Conservation (phyloP, 2,888 invertebrate species). For the Drosophila vallismaia region DNA sequence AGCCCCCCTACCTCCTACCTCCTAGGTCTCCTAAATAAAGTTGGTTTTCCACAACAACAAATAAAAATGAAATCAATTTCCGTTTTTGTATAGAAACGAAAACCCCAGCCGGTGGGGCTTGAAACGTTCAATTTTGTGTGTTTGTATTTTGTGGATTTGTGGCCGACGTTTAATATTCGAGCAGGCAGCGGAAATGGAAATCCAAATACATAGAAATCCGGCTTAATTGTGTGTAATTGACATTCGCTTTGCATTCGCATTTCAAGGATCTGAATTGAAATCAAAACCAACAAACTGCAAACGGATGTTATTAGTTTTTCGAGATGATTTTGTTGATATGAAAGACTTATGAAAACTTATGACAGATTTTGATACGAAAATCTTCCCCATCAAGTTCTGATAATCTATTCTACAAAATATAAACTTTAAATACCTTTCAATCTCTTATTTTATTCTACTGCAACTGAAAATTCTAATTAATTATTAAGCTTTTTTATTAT, state of each 20-base stretch:
- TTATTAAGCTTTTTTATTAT: conserved; percentile 6
- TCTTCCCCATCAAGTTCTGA: no score
- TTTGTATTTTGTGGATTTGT: conserved; percentile 42
- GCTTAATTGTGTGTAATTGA: conserved; percentile 74
- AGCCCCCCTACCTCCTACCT: background rate
- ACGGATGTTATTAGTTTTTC: conserved; percentile 58
- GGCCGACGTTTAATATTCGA: conserved; percentile 45
- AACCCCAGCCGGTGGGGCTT: conserved; percentile 9
- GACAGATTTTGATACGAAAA: background rate
- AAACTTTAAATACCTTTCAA: no score
- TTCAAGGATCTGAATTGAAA: conserved; percentile 42
- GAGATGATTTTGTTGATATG: conserved; percentile 1
- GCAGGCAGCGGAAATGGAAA: conserved; percentile 63
- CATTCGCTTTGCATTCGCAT: conserved; percentile 50
- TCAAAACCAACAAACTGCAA: conserved; percentile 53
- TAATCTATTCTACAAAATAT: no score
- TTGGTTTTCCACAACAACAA: conserved; percentile 64
- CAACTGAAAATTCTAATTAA: conserved; percentile 1
- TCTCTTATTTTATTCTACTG: background rate
- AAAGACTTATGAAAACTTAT: no score
- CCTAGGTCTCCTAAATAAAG: conserved; percentile 42
- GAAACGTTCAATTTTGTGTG: conserved; percentile 12
- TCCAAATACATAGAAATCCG: conserved; percentile 61
- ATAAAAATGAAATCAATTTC: conserved; percentile 74
- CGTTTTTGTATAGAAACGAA: conserved; percentile 49